Conservation (phyloP, 2,113 vertebrate species). For the Balaenoptera acutorostrata region DNA sequence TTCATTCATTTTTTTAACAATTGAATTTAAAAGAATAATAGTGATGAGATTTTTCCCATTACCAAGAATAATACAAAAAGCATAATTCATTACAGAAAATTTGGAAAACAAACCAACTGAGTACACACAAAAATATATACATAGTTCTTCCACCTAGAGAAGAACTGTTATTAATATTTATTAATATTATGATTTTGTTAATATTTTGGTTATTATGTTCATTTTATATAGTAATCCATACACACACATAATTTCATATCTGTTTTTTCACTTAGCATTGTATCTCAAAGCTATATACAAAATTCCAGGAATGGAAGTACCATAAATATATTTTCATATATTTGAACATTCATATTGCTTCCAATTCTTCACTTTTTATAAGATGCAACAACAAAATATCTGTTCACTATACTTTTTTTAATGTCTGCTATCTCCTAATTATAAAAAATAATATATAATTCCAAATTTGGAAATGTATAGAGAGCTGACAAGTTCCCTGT, state of each 20-base stretch:
- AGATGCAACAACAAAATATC: neutral
- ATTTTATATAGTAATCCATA: neutral
- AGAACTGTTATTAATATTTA: neutral
- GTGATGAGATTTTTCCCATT: neutral
- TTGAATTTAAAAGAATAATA: neutral
- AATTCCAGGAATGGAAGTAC: neutral
- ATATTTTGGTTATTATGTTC: neutral
- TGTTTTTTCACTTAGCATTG: neutral
- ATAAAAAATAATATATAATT: neutral
- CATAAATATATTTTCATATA: neutral
- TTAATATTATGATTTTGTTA: neutral
- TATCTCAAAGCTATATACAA: neutral
- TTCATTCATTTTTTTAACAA: conserved; percentile 17
- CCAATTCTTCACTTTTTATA: neutral
- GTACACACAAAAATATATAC: neutral
- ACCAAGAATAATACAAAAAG: neutral
- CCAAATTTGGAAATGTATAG: neutral
- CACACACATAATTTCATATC: neutral
- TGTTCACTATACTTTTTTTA: neutral
- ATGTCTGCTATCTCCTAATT: neutral
- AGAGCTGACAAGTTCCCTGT: neutral
- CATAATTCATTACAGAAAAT: neutral
- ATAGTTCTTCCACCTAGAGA: neutral
- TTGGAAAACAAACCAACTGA: neutral
- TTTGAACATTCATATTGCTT: neutral